Conservation (phyloP, 1,140 invertebrate species). For the Holotrichia oblita region DNA sequence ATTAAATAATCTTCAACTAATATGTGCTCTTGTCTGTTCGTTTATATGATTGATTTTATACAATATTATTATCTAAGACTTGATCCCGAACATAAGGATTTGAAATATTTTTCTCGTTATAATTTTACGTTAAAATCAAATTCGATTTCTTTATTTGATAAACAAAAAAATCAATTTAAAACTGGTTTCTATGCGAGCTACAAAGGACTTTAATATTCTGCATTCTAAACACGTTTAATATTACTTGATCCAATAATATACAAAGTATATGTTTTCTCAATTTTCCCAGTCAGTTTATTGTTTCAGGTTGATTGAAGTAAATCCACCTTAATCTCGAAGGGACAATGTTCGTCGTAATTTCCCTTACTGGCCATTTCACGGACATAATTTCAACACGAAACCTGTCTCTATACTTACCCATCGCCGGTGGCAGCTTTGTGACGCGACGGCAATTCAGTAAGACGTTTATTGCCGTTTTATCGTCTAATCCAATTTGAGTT, state of each 20-base stretch:
- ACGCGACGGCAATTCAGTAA: background rate
- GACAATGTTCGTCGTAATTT: background rate
- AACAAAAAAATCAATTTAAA: no score
- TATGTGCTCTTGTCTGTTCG: no score
- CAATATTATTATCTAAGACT: no score
- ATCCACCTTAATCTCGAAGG: slow-evolving; percentile 12
- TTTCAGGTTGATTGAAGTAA: slow-evolving; percentile 12
- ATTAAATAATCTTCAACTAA: no score
- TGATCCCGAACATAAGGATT: no score
- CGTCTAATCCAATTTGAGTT: slow-evolving; percentile 32
- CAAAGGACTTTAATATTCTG: no score
- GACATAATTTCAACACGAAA: slow-evolving; percentile 22
- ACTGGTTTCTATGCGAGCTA: no score
- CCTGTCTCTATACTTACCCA: background rate
- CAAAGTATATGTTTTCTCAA: background rate
- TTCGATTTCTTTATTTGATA: no score
- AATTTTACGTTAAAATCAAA: no score
- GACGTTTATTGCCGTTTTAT: slow-evolving; percentile 28
- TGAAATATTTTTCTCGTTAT: no score
- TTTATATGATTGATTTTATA: no score
- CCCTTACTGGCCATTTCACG: slow-evolving; percentile 22
- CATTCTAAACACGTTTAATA: no score
- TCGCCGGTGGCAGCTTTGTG: background rate
- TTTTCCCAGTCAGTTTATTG: slow-evolving; percentile 4
- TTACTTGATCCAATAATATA: background rate